Base-by-base conservation (phyloP, 2,113 vertebrate species). In the Sialia sialis region DNA sequence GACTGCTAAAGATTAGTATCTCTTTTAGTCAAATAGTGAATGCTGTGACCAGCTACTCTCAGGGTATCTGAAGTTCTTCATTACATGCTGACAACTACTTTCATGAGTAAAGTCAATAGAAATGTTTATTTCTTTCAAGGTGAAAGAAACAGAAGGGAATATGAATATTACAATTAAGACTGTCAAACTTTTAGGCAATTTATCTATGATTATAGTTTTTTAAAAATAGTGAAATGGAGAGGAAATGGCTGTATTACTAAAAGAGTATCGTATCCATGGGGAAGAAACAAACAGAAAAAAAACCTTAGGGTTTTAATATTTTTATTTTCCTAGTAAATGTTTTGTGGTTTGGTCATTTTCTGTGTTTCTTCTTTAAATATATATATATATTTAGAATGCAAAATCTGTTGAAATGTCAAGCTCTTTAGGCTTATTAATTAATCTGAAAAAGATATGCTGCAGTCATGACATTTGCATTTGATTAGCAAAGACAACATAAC, bases 401-500 rank as follows among this genome's bases (percentile, higher is more conserved):
- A 59, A 55, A 84, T 43, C 19, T 84, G 56, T 7, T 70, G 59
- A 94, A 89, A 54, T 52, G 27, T 81, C 25, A 79, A 67, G 87
- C 11, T 76, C 22, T 44, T 77, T 84, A 67, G 29, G 64, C 64
- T 78, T 91, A 76, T 48, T 89, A 90, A 89, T n/a, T 74, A 94
- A 75, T 85, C 70, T 84, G 69, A 82, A 63, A 94, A 95, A 89
- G 16, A 74, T 51, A 13, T 46, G 8, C 20, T 89, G n/a, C 21
- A 48, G 29, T 68, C 55, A 88, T 87, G 79, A 89, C 30, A 92
- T 95, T 91, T 90, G 18, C 2, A 0, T 89, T 93, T 91, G 87
- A 94, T 83, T 87, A 88, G 36, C 52, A 93, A 94, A 82, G 26
- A 51, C 48, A 91, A 82, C 20, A 19, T 90, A 59, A 94, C 84